phyloP scores from a whole-genome alignment of 2,113 vertebrate genomes.

The Prietella phreatophila region DNA sequence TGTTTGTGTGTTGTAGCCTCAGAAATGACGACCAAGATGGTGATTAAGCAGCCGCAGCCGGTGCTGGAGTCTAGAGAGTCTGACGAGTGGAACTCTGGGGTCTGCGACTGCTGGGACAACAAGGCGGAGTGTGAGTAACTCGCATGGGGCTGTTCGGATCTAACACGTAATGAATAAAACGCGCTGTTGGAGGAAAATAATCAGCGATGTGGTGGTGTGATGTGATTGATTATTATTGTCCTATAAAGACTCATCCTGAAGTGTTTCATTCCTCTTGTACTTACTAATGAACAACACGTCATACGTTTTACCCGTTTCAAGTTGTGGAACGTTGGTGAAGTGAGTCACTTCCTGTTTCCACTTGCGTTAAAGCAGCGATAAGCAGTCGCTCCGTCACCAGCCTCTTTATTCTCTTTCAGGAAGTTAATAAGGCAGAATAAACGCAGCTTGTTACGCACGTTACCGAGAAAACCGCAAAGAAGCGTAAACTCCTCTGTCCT shows the following conservation, averaged over 20 bases:
- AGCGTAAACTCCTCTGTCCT: too few species aligned
- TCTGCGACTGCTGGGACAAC: slow-evolving; percentile 67
- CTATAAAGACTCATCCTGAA: neutral
- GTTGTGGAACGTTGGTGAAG: neutral
- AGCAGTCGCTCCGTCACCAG: neutral
- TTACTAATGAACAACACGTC: neutral
- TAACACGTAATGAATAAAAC: neutral
- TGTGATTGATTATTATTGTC: neutral
- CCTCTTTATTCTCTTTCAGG: neutral
- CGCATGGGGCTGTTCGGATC: neutral
- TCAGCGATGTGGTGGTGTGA: neutral
- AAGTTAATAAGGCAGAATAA: neutral
- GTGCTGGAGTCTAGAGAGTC: slow-evolving; percentile 53
- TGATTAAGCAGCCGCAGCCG: slow-evolving; percentile 61
- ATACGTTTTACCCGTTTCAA: neutral
- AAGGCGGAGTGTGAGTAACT: slow-evolving; percentile 60
- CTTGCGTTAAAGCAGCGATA: neutral
- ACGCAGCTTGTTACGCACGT: neutral
- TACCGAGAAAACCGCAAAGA: neutral
- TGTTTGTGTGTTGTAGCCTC: slow-evolving; percentile 24
- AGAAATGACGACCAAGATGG: slow-evolving; percentile 56
- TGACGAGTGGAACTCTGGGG: slow-evolving; percentile 61
- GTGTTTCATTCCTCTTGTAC: neutral
- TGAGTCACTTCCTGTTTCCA: neutral
- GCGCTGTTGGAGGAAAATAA: neutral